Base-by-base conservation (phyloP, 2,797 vertebrate species). In the Pelochelys cantorii region DNA sequence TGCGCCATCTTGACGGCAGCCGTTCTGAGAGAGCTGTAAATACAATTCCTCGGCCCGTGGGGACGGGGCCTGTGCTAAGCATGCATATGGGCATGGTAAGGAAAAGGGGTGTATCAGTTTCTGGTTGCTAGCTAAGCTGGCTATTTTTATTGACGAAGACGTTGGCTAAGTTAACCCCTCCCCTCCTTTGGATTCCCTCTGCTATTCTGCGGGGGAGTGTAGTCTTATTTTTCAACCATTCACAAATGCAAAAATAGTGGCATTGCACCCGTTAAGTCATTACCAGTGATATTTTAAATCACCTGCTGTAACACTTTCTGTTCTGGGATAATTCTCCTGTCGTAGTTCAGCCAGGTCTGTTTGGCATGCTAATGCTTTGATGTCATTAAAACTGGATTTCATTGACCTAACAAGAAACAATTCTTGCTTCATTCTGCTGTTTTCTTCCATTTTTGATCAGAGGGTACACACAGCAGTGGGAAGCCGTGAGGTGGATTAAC, bases 241-340 rank as follows among this genome's bases (percentile, higher is more conserved):
- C 6, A 71, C n/a, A 79, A 79, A 53, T 79, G 77, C 77, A 48
- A 29, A 54, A 79, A 54, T 79, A 53, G 3, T 27, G 25, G n/a
- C 79, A 88, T 91, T 93, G 83, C 81, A 53, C 80, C 29, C 89
- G 59, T 92, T 54, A 93, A 37, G 20, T 93, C 84, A 89, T 88
- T 94, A 90, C 9, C 55, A 90, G 17, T 84, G 94, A 90, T 83
- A 71, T 83, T 53, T 90, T 95, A 92, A 90, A 78, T 89, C 92
- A 88, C 53, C 22, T 88, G 48, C 55, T 81, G 57, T 88, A 79
- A 92, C 2, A 85, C 54, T 93, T 89, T 81, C 42, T 27, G 53
- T 91, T 93, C 52, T 31, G 74, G 68, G 59, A 85, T 84, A 88
- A 83, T 83, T 91, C 79, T 75, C 85, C 93, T n/a, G 60, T 93